Evolutionary conservation across 2,113 vertebrate species (phyloP), one percentile per base, ranked within the genome.

Genomic region (Hiodon alosoides): DNA sequence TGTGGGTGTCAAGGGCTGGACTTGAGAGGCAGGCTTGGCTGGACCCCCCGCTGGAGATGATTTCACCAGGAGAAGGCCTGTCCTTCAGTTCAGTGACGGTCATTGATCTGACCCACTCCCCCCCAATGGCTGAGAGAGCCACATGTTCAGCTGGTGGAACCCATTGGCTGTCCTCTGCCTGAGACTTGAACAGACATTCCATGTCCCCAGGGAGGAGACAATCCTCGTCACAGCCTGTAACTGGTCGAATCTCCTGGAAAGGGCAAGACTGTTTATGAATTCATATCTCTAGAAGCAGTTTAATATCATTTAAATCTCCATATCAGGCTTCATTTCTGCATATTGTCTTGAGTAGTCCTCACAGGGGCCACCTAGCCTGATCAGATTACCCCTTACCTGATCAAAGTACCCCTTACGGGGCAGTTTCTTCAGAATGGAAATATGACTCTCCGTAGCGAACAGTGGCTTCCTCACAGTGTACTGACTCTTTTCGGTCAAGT

Each of bases 351-450:
- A 31, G 31, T 31, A 31, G 31, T 31, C 31, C 31, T 31, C 31
- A 31, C 31, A 31, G 31, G 31, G 31, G 31, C 31, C 31, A 31
- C 31, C 31, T 31, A 31, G 31, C 31, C 31, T 31, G 31, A 31
- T 31, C 31, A 31, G 31, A 31, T 31, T 31, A 31, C 31, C 31
- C 31, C 9, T 5, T 47, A 31, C 8, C 82, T 72, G 68, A 14
- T 81, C 69, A 5, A 69, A 65, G 55, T 76, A 54, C 8, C 77
- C 74, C 14, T 67, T 75, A 64, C 66, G 68, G 9, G 50, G 66
- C 0, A 78, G 75, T 74, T 81, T 87, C 86, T 89, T 87, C 59
- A 90, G 76, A 69, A 89, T 84, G 7, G 89, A 88, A 2, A 76
- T 62, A 1, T 82, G 81, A 4, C 75, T 77, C n/a, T 85, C 82